phyloP scores from a whole-genome alignment of 2,113 vertebrate genomes.

The Climacteris rufus region DNA sequence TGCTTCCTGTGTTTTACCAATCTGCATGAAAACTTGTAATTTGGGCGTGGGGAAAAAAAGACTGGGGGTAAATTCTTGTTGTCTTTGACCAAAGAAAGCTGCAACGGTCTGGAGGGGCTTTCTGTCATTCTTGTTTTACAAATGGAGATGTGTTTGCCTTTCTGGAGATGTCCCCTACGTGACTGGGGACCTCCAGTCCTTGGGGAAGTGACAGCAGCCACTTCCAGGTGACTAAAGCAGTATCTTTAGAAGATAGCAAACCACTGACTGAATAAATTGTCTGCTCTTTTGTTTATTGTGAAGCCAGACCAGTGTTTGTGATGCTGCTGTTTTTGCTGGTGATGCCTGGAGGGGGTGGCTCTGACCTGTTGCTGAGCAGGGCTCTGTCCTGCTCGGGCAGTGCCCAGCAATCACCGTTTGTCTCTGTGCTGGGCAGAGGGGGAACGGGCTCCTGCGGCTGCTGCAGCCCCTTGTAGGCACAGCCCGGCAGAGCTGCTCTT shows the following conservation, averaged over 20 bases:
- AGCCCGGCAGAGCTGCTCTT: neutral
- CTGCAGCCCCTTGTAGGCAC: neutral
- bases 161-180: too few relatives aligned
- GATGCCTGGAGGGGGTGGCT: fast-evolving
- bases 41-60: neutral
- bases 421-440: too few relatives aligned
- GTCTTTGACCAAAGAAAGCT: neutral
- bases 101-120: neutral
- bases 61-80: neutral
- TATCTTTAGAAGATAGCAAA: neutral
- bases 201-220: fast-evolving
- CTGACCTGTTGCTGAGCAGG: neutral
- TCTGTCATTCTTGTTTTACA: neutral
- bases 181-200: neutral
- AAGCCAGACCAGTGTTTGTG: too few relatives aligned
- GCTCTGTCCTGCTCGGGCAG: neutral
- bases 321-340: fast-evolving
- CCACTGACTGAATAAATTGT: neutral
- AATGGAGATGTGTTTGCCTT: neutral
- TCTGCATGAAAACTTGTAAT: neutral
- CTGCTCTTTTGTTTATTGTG: neutral
- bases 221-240: neutral
- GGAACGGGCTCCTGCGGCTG: neutral
- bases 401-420: neutral
- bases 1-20: neutral